These are phyloP conservation scores for Prunella fulvescens DNA, from an alignment of 2,113 vertebrate species.

Conservation along the genomic window DNA sequence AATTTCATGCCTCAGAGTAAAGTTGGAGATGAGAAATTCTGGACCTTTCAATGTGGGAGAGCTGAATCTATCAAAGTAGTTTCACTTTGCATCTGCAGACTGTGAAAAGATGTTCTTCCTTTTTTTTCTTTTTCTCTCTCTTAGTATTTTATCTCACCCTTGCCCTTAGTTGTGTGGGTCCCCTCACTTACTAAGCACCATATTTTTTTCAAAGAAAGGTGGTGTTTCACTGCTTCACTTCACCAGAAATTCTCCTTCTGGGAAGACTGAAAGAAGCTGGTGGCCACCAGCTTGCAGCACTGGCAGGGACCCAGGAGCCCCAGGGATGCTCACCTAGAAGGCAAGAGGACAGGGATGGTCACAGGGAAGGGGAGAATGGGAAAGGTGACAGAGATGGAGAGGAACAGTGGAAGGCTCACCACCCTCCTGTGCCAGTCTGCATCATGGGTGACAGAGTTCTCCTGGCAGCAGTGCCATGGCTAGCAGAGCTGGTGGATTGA, in stretches of 20 bases:
- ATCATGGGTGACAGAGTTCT: not conserved
- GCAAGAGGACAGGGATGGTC: not conserved
- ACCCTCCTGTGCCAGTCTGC: accelerated
- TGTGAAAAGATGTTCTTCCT: not conserved
- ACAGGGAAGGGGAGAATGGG: not conserved
- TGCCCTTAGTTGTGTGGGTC: not conserved
- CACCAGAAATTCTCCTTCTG: not conserved
- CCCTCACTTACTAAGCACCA: not conserved
- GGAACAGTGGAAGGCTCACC: not conserved
- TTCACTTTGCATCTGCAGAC: constrained; percentile 41
- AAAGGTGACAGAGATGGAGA: not conserved
- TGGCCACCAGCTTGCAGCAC: not conserved
- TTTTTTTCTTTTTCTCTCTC: not conserved
- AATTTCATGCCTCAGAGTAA: constrained; percentile 1
- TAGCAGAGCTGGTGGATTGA: not conserved
- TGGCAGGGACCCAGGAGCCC: not conserved
- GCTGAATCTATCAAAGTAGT: constrained; percentile 31
- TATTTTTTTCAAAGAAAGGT: not conserved
- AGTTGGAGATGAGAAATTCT: constrained; percentile 8
- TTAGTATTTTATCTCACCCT: not conserved
- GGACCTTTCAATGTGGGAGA: not conserved
- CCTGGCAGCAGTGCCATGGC: not conserved
- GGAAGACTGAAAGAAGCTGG: not conserved
- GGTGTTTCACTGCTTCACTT: not conserved
- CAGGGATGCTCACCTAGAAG: not conserved